Evolutionary conservation across 2,797 vertebrate genomes (phyloP), one percentile per base, ranked within the genome.

Genomic region (Schizopygopsis pylzovi): DNA sequence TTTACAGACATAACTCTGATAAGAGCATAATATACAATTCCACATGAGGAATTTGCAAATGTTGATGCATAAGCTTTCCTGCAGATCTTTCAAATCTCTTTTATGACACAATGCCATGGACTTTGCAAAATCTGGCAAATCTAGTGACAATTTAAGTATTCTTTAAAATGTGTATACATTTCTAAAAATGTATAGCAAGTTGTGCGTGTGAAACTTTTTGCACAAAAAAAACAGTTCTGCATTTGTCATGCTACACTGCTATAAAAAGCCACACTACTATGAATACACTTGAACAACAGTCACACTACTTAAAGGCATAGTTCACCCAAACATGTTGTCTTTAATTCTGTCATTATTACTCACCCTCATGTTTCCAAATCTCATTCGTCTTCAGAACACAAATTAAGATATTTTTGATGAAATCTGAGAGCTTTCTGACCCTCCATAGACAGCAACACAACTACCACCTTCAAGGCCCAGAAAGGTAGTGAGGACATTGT

Each of bases 1-100:
- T 77, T 77, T 77, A 77, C 49, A 59, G 52, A 41, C 75, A 39
- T 41, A n/a, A 77, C 52, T n/a, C 76, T 41, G 75, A 77, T 77
- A 78, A 78, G 12, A 59, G 12, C 7, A 13, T 4, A 59, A 78
- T n/a, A 8, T 59, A 59, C 49, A 41, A 20, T n/a, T 56, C 11
- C 6, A 0, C 28, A 39, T 22, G 9, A 37, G 18, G 49, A 56
- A 52, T 77, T 77, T 56, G 75, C 75, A 39, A 20, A 77, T 3
- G 11, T n/a, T 56, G 37, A 77, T 56, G 33, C 49, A 77, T 8
- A n/a, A 56, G 18, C 28, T 37, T 52, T 20, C n/a, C n/a, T 20
- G 45, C 0, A 10, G 18, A 37, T 54, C 18, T 76, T 7, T 25
- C 33, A 54, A 54, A 7, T 37, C n/a, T 73, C 28, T 37, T n/a